Evolutionary conservation across 2,888 invertebrate species (phyloP).

Genomic region (Synanthedon tipuliformis): DNA sequence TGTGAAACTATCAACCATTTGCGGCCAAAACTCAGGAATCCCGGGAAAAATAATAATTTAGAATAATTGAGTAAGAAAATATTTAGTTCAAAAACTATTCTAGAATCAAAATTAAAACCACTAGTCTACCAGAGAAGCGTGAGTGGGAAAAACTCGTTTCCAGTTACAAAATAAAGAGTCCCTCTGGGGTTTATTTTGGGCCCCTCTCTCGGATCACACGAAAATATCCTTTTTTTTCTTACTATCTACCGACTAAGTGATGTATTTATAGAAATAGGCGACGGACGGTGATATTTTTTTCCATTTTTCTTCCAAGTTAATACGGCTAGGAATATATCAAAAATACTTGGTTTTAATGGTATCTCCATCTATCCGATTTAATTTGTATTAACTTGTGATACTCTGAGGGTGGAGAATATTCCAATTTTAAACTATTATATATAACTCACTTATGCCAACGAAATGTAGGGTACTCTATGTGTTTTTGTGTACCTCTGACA

Average conservation of each 20-base stretch:
- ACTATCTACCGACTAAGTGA: conserved; percentile 39
- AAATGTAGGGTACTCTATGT: too few relatives aligned
- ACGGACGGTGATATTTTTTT: conserved; percentile 38
- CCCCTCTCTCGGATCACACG: conserved; percentile 39
- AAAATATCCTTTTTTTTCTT: conserved; percentile 35
- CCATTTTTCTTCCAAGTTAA: conserved; percentile 29
- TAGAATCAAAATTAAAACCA: not conserved
- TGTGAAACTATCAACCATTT: too few relatives aligned
- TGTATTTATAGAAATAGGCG: conserved; percentile 62
- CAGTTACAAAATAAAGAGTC: conserved; percentile 49
- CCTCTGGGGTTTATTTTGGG: conserved; percentile 65
- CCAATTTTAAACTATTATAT: too few relatives aligned
- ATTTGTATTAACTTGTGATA: too few relatives aligned
- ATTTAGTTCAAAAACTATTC: not conserved
- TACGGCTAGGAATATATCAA: conserved; percentile 5
- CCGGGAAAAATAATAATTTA: too few relatives aligned
- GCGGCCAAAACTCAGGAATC: too few relatives aligned
- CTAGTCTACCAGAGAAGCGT: conserved; percentile 11
- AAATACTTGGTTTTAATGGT: not conserved
- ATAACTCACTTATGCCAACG: too few relatives aligned
- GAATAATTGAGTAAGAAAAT: too few relatives aligned
- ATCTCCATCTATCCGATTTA: too few relatives aligned
- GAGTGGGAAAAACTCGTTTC: conserved; percentile 39
- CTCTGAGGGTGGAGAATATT: too few relatives aligned
- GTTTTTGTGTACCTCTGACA: too few relatives aligned